Conservation (phyloP, 2,888 invertebrate genomes). For the Drosophila aldrichi region DNA sequence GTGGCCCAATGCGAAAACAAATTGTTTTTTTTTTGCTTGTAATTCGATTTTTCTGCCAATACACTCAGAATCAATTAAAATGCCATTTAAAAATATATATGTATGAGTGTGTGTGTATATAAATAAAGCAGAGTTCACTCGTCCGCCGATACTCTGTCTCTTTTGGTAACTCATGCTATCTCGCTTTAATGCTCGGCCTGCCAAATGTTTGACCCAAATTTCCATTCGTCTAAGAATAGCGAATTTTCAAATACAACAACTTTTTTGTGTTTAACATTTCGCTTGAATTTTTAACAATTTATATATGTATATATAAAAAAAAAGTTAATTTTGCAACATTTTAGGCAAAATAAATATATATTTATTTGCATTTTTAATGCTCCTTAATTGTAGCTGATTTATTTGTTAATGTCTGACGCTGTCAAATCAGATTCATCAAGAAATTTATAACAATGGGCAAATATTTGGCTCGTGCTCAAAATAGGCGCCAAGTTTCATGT, state of each 20-base stretch:
- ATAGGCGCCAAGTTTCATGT: conserved; percentile 42
- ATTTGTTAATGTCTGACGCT: conserved; percentile 52
- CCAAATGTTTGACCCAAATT: conserved; percentile 74
- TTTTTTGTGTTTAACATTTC: background rate
- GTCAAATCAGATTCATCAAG: conserved; percentile 48
- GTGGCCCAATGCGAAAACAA: conserved; percentile 15
- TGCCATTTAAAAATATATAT: conserved; percentile 42
- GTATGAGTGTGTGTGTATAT: background rate
- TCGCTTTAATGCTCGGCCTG: conserved; percentile 32
- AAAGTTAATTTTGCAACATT: background rate
- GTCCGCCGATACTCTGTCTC: conserved; percentile 10
- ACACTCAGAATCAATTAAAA: conserved; percentile 70
- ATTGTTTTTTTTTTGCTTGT: conserved; percentile 55
- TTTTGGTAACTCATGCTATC: background rate
- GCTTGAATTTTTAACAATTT: background rate
- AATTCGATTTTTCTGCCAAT: conserved; percentile 43
- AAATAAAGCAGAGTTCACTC: conserved; percentile 14
- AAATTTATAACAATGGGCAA: conserved; percentile 66
- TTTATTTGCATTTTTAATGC: conserved; percentile 7
- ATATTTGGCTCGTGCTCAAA: conserved; percentile 65
- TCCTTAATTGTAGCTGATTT: conserved; percentile 60
- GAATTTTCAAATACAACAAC: conserved; percentile 40
- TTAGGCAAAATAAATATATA: background rate
- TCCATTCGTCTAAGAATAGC: conserved; percentile 65
- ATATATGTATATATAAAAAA: background rate